Conservation (phyloP, 2,888 invertebrate genomes). For the Agrochola litura region DNA sequence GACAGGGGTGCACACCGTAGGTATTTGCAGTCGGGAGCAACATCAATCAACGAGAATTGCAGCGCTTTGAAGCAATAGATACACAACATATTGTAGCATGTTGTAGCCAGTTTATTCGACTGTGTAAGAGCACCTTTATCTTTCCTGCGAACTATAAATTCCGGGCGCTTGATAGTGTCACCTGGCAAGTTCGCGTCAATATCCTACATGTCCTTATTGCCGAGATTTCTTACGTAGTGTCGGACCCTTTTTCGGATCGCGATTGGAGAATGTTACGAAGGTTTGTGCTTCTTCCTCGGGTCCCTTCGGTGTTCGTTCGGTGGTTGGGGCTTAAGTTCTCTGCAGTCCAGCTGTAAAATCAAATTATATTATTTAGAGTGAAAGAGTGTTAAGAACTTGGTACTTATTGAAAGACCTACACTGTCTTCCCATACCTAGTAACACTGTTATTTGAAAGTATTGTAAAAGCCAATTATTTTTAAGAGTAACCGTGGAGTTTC, state of each 20-base stretch:
- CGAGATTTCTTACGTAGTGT: conserved; percentile 69
- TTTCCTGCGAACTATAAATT: conserved; percentile 5
- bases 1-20: not conserved
- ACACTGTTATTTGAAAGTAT: too few species aligned
- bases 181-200: conserved; percentile 2
- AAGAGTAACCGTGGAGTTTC: too few species aligned
- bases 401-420: too few species aligned
- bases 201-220: conserved; percentile 61
- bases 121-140: conserved; percentile 26
- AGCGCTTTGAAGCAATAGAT: not conserved
- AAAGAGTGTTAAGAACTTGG: too few species aligned
- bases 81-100: not conserved
- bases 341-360: conserved; percentile 91
- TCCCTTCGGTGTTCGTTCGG: conserved; percentile 90
- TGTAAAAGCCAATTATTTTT: too few species aligned
- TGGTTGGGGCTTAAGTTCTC: conserved; percentile 92
- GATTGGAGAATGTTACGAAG: conserved; percentile 89
- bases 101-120: not conserved
- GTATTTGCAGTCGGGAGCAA: not conserved
- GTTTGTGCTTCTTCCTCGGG: conserved; percentile 93
- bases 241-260: conserved; percentile 76
- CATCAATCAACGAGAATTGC: not conserved
- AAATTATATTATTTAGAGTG: not conserved
- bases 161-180: conserved; percentile 4
- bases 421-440: too few species aligned